Conservation (phyloP, 2,888 invertebrate genomes). For the Ecliptopera silaceata region DNA sequence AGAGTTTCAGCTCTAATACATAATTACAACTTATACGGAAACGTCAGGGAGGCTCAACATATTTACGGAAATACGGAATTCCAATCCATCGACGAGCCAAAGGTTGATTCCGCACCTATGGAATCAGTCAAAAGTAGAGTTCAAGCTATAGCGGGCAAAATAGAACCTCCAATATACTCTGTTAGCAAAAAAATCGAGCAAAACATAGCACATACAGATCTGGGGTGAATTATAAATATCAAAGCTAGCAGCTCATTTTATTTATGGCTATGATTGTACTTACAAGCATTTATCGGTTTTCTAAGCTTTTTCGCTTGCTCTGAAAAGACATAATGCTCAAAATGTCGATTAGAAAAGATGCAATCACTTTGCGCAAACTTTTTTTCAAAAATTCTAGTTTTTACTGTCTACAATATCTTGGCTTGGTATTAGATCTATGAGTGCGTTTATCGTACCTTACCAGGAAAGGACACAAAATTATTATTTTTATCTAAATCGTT, state of each 20-base stretch:
- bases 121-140: constrained; percentile 75
- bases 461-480: too few species aligned
- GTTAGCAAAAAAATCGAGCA: constrained; percentile 75
- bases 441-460: too few species aligned
- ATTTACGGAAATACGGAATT: constrained; percentile 75
- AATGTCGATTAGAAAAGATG: constrained; percentile 37
- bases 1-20: constrained; percentile 75
- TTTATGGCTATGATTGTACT: constrained; percentile 50
- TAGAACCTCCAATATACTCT: constrained; percentile 72
- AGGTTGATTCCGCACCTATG: constrained; percentile 66
- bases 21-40: constrained; percentile 75
- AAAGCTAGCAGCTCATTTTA: constrained; percentile 66
- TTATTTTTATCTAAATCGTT: too few species aligned
- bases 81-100: constrained; percentile 61
- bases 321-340: constrained; percentile 70
- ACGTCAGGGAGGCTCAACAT: constrained; percentile 70
- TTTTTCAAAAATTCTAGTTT: too few species aligned
- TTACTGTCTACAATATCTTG: too few species aligned
- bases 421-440: too few species aligned
- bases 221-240: constrained; percentile 56
- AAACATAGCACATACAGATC: constrained; percentile 58
- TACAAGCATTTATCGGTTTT: constrained; percentile 49
- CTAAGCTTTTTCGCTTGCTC: constrained; percentile 46
- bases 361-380: constrained; percentile 11
- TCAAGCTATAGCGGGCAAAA: constrained; percentile 69